Base-by-base conservation (phyloP, 2,113 vertebrate species). In the Conger conger region DNA sequence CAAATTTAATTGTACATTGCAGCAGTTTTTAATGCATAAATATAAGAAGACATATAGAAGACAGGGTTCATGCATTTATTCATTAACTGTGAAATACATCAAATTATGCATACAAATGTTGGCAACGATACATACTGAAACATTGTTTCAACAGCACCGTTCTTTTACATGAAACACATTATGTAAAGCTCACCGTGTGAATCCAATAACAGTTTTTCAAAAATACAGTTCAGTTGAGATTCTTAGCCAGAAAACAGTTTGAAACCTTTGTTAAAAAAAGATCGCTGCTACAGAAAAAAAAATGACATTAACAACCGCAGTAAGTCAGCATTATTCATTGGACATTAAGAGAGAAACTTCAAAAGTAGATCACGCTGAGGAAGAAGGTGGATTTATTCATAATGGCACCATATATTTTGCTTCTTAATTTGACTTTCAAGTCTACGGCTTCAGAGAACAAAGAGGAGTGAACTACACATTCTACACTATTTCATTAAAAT, bases 321-420 rank as follows among this genome's bases (percentile, higher is more conserved):
- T 89, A 88, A 89, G 80, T 85, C 79, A 81, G 87, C 87, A 88
- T 88, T 89, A 90, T 88, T 88, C 60, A 86, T 81, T 35, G 16
- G 76, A 86, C 63, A 86, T 86, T 85, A 42, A 82, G 53, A 50
- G 37, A 81, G 20, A 77, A 80, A 82, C 86, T 84, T 88, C 80
- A 86, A 77, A 86, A 82, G 80, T 40, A 86, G 79, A 82, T 77
- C 8, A 80, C 53, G 85, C 18, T 33, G 57, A 83, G 45, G 27
- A 53, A 53, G 80, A 4, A 82, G 50, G 85, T 23, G 76, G 82
- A 60, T 82, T 78, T 79, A 57, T 45, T 85, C 85, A 82, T 80
- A 36, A 82, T 45, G 68, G 63, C 23, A 6, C 40, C 81, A 78
- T 84, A 82, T 90, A 73, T 86, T 87, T 88, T 45, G 40, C 60